Conservation (phyloP, 2,113 vertebrate genomes). For the Alosa alosa region DNA sequence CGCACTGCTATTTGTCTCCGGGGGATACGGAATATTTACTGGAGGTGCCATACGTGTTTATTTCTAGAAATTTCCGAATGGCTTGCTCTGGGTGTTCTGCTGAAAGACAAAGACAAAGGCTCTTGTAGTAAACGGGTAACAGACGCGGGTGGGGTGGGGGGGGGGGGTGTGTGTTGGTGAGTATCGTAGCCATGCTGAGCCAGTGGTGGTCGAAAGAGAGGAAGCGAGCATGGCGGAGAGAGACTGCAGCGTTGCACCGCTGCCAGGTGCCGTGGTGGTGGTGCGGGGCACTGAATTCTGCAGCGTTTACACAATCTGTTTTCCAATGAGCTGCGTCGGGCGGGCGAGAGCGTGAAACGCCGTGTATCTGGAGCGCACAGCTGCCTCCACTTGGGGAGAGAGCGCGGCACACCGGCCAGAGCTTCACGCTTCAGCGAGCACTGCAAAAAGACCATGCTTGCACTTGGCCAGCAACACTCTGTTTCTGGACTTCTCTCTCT, state of each 20-base stretch:
- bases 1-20: background rate
- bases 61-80: slow-evolving; percentile 4
- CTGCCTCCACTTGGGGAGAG: background rate
- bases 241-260: background rate
- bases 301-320: background rate
- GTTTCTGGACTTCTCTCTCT: background rate
- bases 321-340: background rate
- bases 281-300: background rate
- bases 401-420: background rate
- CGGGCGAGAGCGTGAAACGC: background rate
- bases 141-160: background rate
- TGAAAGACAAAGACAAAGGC: background rate
- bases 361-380: background rate
- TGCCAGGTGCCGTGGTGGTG: background rate
- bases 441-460: background rate
- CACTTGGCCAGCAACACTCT: background rate
- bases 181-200: background rate
- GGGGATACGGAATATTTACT: background rate
- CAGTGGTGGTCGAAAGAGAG: background rate
- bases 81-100: background rate
- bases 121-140: slow-evolving; percentile 6
- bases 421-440: background rate
- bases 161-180: background rate
- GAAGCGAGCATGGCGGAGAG: background rate
- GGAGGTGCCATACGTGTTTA: slow-evolving; percentile 1